phyloP scores from a whole-genome alignment of 2,113 vertebrate genomes.

The Scomber scombrus region DNA sequence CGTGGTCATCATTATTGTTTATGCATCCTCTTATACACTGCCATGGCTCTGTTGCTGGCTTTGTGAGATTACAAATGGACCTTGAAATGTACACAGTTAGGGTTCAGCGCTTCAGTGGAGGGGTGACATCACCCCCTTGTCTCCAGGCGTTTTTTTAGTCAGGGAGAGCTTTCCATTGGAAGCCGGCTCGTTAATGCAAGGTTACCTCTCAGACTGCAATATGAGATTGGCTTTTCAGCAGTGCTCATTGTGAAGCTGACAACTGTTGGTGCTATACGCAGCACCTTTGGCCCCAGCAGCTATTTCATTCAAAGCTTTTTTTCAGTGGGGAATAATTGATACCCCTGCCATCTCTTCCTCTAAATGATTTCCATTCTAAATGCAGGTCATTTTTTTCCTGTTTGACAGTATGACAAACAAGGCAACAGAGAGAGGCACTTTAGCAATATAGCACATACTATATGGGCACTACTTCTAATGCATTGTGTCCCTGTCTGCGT shows the following conservation, averaged over 20 bases:
- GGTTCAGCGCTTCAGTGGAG: constrained; percentile 74
- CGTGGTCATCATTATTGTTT: constrained; percentile 70
- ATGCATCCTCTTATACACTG: constrained; percentile 59
- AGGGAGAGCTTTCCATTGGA: constrained; percentile 71
- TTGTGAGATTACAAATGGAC: constrained; percentile 78
- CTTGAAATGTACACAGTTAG: constrained; percentile 79
- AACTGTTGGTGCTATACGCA: constrained; percentile 84
- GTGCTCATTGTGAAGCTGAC: constrained; percentile 83
- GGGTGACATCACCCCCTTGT: constrained; percentile 81
- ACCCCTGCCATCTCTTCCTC: constrained; percentile 49
- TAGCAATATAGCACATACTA: constrained; percentile 39
- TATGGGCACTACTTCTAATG: constrained; percentile 23
- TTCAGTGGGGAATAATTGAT: constrained; percentile 77
- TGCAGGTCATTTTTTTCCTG: constrained; percentile 54
- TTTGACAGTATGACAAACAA: constrained; percentile 74
- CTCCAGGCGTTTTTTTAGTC: constrained; percentile 69
- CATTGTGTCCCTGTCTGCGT: not conserved
- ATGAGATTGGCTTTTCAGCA: constrained; percentile 84
- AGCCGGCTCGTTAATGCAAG: constrained; percentile 79
- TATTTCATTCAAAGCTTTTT: constrained; percentile 75
- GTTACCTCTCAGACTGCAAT: constrained; percentile 80
- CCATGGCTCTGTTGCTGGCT: constrained; percentile 49
- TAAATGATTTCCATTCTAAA: constrained; percentile 70
- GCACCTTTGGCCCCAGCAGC: constrained; percentile 83
- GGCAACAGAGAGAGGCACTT: constrained; percentile 44